Base-by-base conservation (phyloP, 2,797 vertebrate species). In the Cottoperca gobio region DNA sequence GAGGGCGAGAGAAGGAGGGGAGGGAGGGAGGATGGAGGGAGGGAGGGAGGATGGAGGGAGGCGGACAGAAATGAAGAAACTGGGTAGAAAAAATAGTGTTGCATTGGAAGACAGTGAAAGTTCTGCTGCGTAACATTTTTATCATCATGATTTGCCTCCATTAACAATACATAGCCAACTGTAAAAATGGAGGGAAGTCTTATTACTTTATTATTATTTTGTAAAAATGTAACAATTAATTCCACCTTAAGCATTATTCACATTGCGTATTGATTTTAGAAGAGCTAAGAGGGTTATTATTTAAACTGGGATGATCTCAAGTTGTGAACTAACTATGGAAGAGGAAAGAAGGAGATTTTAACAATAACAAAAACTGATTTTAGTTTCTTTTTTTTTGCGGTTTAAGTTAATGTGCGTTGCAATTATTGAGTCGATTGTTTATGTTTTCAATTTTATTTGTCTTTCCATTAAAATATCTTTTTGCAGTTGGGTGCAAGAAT, bases 1-100 rank as follows among this genome's bases (percentile, higher is more conserved):
- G 94, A 94, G 93, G 90, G 92, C 8, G 68, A 86, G 92, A 90
- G 75, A 35, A 59, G 49, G 75, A 64, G 58, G 24, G 42, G 42
- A 66, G 63, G 40, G 66, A 59, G 24, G 49, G 95, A 96, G 95
- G 95, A 94, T 94, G 95, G 68, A 86, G 92, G 90, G 75, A 35
- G 59, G 49, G 75, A 64, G 58, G 24, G 42, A n/a, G n/a, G 42
- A 66, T 63, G 40, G 66, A 59, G 24, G 49, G 95, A 96, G 95
- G 95, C 94, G 70, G 76, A 85, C 37, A n/a, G 60, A 63, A 76
- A 79, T 53, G 68, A 66, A 33, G n/a, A 53, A 73, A 33, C 53
- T 37, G 69, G 75, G 76, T 67, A 50, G 58, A 43, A 60, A 42
- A 68, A 43, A 43, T 37, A 8, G 58, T 17, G 61, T 77, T 62